phyloP scores from a whole-genome alignment of 2,888 invertebrate genomes.

The Ophion costatus region DNA sequence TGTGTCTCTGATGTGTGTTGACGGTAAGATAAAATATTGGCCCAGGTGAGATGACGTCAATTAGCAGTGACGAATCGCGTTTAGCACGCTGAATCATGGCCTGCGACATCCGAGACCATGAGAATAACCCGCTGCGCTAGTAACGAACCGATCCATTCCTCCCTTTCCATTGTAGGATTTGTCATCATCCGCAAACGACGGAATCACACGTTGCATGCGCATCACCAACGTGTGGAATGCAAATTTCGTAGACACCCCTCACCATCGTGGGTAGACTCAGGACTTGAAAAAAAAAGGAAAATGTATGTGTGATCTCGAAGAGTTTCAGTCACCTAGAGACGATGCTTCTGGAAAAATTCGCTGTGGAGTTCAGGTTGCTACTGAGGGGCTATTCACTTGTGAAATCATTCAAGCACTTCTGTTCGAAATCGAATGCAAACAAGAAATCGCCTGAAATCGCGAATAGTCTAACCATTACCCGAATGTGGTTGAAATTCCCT shows the following conservation, averaged over 20 bases:
- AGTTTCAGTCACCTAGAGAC: background rate
- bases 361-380: too few species aligned
- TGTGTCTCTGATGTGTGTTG: conserved; percentile 9
- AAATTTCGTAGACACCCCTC: conserved; percentile 3
- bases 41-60: conserved; percentile 65
- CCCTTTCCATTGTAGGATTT: conserved; percentile 23
- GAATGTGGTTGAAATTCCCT: too few species aligned
- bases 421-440: too few species aligned
- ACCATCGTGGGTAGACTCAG: background rate
- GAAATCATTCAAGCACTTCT: too few species aligned
- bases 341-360: too few species aligned
- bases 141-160: conserved; percentile 65
- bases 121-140: conserved; percentile 49
- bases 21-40: conserved; percentile 54
- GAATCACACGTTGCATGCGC: conserved; percentile 16
- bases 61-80: conserved; percentile 57
- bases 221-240: conserved; percentile 33
- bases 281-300: background rate
- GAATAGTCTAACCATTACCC: too few species aligned
- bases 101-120: conserved; percentile 31
- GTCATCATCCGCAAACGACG: conserved; percentile 42
- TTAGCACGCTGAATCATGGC: conserved; percentile 32
- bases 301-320: background rate
- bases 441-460: too few species aligned
- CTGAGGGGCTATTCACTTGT: too few species aligned